A percentile compares a stretch with the other conserved stretches of the same genome.
Conservation (phyloP, 1,140 invertebrate genomes). For the Drosophila bocki region DNA sequence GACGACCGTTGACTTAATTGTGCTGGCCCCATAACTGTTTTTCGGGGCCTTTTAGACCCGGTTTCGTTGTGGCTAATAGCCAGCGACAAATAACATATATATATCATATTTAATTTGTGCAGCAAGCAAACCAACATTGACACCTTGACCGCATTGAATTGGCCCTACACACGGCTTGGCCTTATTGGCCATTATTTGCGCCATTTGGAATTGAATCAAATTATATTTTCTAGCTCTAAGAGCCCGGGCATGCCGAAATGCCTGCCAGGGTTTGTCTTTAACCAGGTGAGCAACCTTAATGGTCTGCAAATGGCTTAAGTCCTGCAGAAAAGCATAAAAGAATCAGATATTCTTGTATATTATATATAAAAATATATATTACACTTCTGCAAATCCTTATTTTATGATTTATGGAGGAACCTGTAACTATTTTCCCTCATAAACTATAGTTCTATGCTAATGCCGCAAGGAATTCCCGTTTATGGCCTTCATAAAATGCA, state of each 20-base stretch:
- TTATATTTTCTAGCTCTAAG: constrained; percentile 63
- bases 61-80: constrained; percentile 51
- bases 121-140: constrained; percentile 39
- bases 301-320: neutral
- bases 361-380: neutral
- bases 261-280: constrained; percentile 18
- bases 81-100: constrained; percentile 25
- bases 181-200: constrained; percentile 70
- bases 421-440: neutral
- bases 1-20: constrained; percentile 70
- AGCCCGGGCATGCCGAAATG: constrained; percentile 61
- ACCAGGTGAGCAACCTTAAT: neutral
- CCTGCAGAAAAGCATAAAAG: constrained; percentile 17
- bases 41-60: constrained; percentile 31
- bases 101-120: constrained; percentile 43
- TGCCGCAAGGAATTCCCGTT: neutral
- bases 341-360: neutral
- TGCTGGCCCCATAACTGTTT: constrained; percentile 55
- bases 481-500: constrained; percentile 5
- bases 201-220: constrained; percentile 55
- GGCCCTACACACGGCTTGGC: constrained; percentile 45
- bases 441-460: neutral
- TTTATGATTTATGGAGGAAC: neutral
- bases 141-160: constrained; percentile 77
- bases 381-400: neutral